Conservation (phyloP, 2,888 invertebrate species). For the Bursaphelenchus okinawaensis region DNA sequence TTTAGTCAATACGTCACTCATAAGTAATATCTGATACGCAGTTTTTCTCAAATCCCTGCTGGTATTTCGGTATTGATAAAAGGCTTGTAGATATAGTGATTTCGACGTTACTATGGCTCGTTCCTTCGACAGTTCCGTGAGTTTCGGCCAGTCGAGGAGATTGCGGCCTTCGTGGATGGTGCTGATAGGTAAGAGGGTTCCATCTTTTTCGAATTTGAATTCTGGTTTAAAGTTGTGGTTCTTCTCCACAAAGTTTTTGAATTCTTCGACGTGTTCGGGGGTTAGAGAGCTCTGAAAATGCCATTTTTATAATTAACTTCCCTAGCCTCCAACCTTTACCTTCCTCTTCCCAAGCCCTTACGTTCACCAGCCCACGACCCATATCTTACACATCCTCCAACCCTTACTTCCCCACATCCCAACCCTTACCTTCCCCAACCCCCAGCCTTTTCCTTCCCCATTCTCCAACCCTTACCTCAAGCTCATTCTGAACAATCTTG, state of each 20-base stretch:
- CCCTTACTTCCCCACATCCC: too few relatives aligned
- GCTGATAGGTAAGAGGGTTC: neutral
- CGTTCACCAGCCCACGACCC: too few relatives aligned
- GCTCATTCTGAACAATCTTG: constrained; percentile 2
- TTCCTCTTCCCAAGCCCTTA: too few relatives aligned
- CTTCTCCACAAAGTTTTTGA: neutral
- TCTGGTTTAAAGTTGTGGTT: neutral
- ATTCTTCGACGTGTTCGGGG: neutral
- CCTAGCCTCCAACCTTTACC: too few relatives aligned
- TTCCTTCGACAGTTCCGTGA: neutral
- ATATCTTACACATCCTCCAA: too few relatives aligned
- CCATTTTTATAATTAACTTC: too few relatives aligned
- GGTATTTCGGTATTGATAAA: neutral
- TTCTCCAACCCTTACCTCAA: constrained; percentile 1
- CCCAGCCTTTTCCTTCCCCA: too few relatives aligned
- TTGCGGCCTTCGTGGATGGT: neutral
- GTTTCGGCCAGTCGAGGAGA: neutral
- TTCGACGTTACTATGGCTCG: neutral
- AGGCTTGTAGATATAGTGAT: neutral
- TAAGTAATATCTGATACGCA: neutral
- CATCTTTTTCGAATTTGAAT: neutral
- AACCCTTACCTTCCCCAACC: too few relatives aligned
- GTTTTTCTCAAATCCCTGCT: neutral
- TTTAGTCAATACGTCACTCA: neutral
- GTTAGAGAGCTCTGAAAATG: neutral